Base-by-base conservation (phyloP, 2,888 invertebrate genomes). In the Epinotia nisella region DNA sequence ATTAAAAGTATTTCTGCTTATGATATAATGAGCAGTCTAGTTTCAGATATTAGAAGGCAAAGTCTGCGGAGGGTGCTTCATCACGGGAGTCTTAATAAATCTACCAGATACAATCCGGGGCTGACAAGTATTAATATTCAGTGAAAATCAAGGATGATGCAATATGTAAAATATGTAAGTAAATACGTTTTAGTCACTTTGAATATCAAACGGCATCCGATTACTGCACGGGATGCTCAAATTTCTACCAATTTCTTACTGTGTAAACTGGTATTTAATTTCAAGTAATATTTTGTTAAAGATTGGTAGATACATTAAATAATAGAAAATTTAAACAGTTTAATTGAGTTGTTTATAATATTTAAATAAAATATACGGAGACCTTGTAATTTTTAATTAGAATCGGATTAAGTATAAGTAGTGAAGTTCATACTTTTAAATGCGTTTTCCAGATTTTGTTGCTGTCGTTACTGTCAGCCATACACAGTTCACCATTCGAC, bases 41-140 rank as follows among this genome's bases (percentile, higher is more conserved):
- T 91, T 91, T 88, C 91, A 92, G 92, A 91, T 86, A 82, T n/a
- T n/a, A n/a, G 79, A 81, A 81, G 83, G 80, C 83, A 85, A 83
- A 85, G 86, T 83, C 85, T 85, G 91, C 77, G 81, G 85, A 80
- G 90, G 82, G 78, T 86, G 82, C 80, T 74, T 78, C 74, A 72
- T 75, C 67, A 76, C 79, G 81, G 78, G 75, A 82, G 76, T 75
- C 78, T 76, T 78, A 76, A 74, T 39, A 65, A 56, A 21, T 67
- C 66, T 11, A 15, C 39, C 35, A 10, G 9, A 56, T 15, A 41
- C 39, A 19, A 45, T 45, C n/a, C 13, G 24, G 53, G 13, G 19
- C 55, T 45, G 19, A 9, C 13, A n/a, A 61, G 29, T 60, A 49
- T 71, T 66, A 17, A 56, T 45, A 39, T 70, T 41, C 19, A 19